These are phyloP conservation scores for Nerophis ophidion DNA, from an alignment of 2,113 vertebrate species.

Conservation along the genomic window DNA sequence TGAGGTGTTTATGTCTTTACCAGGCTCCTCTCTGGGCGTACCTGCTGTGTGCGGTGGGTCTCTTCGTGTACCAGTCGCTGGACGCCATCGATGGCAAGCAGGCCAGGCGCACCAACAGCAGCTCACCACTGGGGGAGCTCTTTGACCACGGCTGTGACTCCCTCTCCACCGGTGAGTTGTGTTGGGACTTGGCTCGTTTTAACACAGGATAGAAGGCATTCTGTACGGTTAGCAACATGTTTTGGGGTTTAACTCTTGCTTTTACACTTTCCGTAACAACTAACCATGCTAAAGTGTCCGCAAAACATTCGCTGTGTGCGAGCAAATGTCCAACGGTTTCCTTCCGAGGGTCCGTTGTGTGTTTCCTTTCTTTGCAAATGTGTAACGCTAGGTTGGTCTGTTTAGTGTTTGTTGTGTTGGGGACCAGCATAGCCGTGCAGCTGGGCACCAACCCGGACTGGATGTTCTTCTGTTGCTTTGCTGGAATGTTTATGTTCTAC, in stretches of 20 bases:
- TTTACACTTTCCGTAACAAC: not conserved
- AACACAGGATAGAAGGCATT: no score
- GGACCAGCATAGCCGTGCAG: slow-evolving; percentile 93
- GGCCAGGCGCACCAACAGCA: slow-evolving; percentile 94
- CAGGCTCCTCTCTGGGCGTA: slow-evolving; percentile 97
- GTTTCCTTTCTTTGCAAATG: not conserved
- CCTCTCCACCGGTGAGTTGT: slow-evolving; percentile 84
- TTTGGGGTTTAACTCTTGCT: not conserved
- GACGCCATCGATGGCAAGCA: slow-evolving; percentile 98
- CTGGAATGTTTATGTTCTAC: slow-evolving; percentile 98
- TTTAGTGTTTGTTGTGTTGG: slow-evolving; percentile 95
- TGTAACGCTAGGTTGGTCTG: not conserved
- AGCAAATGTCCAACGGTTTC: not conserved
- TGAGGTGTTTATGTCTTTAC: not conserved
- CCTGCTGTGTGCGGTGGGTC: slow-evolving; percentile 87
- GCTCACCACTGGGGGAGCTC: slow-evolving; percentile 92
- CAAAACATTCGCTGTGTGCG: not conserved
- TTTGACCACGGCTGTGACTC: slow-evolving; percentile 99
- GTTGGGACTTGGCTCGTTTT: not conserved
- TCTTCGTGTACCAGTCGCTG: slow-evolving; percentile 96
- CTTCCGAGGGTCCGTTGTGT: not conserved
- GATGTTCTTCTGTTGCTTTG: slow-evolving; percentile 99
- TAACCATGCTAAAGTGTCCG: no score
- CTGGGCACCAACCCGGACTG: slow-evolving; percentile 96
- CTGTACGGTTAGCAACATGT: no score